These are phyloP conservation scores for Parauchenoglanis ngamensis DNA, from an alignment of 2,797 vertebrate species.

Conservation along the genomic window DNA sequence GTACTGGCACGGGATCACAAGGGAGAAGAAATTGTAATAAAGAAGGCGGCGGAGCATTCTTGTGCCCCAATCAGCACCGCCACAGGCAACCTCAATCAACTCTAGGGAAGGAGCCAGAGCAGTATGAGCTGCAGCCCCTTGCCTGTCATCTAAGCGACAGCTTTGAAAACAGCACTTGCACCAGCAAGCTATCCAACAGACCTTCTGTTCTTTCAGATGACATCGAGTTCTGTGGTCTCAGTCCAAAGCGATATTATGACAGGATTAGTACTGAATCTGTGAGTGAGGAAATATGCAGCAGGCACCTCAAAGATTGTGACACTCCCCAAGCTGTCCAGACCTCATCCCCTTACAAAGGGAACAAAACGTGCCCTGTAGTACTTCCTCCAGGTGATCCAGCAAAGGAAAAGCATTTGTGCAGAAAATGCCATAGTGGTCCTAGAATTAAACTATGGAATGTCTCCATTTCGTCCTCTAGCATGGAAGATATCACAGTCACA, in stretches of 20 bases:
- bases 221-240: constrained; percentile 81
- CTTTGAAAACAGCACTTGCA: constrained; percentile 98
- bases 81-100: constrained; percentile 67
- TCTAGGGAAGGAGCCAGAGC: constrained; percentile 77
- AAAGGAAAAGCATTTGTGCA: constrained; percentile 71
- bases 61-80: constrained; percentile 73
- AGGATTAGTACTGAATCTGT: constrained; percentile 61
- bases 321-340: constrained; percentile 86
- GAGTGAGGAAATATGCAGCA: constrained; percentile 64
- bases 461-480: constrained; percentile 76
- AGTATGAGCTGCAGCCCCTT: constrained; percentile 93
- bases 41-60: constrained; percentile 68
- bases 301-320: constrained; percentile 64
- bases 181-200: constrained; percentile 94
- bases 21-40: constrained; percentile 70
- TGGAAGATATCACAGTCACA: constrained; percentile 74
- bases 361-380: constrained; percentile 59
- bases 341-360: constrained; percentile 90
- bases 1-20: constrained; percentile 64
- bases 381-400: constrained; percentile 55
- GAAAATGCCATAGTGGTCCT: constrained; percentile 66
- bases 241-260: constrained; percentile 68
- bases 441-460: constrained; percentile 69
- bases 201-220: constrained; percentile 95
- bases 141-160: constrained; percentile 93